These are phyloP conservation scores for Botia almorhae DNA, from an alignment of 2,797 vertebrate genomes.

Conservation along the genomic window DNA sequence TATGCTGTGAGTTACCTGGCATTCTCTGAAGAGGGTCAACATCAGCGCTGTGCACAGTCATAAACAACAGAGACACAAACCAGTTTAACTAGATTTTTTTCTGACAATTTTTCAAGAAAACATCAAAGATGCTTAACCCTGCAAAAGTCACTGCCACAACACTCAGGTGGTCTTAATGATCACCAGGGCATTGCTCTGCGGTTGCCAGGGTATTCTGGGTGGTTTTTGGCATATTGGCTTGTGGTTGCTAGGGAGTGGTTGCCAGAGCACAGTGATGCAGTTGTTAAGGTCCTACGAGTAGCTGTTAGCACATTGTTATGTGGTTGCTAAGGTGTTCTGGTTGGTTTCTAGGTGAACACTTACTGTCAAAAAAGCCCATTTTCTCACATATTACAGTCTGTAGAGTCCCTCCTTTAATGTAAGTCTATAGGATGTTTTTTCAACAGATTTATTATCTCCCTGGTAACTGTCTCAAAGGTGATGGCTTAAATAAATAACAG, in stretches of 20 bases:
- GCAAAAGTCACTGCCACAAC: neutral
- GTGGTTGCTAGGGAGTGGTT: neutral
- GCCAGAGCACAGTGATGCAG: neutral
- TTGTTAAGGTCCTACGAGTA: neutral
- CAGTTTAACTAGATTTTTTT: slow-evolving; percentile 16
- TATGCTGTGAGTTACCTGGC: slow-evolving; percentile 72
- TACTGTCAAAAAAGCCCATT: neutral
- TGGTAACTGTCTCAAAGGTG: neutral
- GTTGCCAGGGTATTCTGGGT: slow-evolving; percentile 15
- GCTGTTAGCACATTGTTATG: no score
- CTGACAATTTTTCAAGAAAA: neutral
- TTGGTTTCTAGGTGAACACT: neutral
- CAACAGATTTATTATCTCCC: neutral
- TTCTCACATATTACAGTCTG: no score
- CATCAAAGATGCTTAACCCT: neutral
- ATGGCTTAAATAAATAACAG: neutral
- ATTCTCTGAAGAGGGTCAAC: slow-evolving; percentile 59
- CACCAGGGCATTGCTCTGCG: slow-evolving; percentile 8
- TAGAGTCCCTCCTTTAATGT: no score
- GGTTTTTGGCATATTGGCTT: neutral
- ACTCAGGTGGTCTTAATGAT: neutral
- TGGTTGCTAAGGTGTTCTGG: neutral
- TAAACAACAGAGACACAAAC: slow-evolving; percentile 49
- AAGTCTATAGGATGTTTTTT: no score
- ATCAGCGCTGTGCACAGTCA: slow-evolving; percentile 40